Conservation (phyloP, 2,888 invertebrate genomes). For the Ceramica pisi region DNA sequence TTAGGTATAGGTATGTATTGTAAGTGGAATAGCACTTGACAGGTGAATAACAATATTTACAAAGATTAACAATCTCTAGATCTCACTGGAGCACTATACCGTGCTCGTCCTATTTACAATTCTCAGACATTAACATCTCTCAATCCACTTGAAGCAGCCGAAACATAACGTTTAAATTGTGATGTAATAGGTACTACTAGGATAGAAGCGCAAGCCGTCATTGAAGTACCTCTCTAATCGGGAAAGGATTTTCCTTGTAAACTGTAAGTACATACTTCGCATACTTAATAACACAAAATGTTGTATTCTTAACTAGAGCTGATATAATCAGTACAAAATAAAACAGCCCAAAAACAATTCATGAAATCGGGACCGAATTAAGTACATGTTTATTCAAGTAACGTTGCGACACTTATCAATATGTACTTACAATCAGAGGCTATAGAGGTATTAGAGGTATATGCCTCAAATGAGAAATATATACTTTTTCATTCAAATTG, state of each 20-base stretch:
- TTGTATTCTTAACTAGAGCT: neutral
- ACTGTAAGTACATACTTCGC: constrained; percentile 39
- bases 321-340: constrained; percentile 33
- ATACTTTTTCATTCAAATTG: constrained; percentile 25
- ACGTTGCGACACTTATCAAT: constrained; percentile 44
- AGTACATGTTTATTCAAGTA: constrained; percentile 67
- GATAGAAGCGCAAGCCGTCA: constrained; percentile 43
- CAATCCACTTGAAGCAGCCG: constrained; percentile 53
- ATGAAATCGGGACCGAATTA: constrained; percentile 34
- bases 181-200: constrained; percentile 63
- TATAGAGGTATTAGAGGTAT: too few species aligned
- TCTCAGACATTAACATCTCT: constrained; percentile 61
- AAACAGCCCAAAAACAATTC: constrained; percentile 22
- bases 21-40: constrained; percentile 82
- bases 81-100: constrained; percentile 71
- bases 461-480: constrained; percentile 42
- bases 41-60: constrained; percentile 87
- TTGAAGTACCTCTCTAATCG: constrained; percentile 31
- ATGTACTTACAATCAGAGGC: constrained; percentile 51
- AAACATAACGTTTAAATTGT: constrained; percentile 43
- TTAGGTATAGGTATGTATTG: constrained; percentile 70
- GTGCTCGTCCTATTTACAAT: constrained; percentile 64
- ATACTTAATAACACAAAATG: constrained; percentile 13
- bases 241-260: constrained; percentile 25
- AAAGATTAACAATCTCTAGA: constrained; percentile 83